phyloP scores from a whole-genome alignment of 2,797 vertebrate species.

The Anguilla megastoma region DNA sequence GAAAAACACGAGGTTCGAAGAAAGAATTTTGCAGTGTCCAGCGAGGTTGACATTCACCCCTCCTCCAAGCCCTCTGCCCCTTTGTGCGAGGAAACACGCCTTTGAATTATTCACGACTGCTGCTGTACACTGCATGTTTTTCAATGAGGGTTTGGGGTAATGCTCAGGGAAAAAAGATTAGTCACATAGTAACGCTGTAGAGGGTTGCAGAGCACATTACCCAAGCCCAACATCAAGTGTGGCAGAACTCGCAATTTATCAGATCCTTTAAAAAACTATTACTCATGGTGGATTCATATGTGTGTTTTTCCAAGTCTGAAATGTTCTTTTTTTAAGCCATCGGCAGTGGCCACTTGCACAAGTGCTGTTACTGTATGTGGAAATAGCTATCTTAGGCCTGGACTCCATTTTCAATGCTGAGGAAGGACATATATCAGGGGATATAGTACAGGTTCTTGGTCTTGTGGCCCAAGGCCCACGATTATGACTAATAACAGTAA shows the following conservation, averaged over 20 bases:
- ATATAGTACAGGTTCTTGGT: not conserved
- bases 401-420: not conserved
- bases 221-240: not conserved
- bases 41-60: constrained; percentile 41
- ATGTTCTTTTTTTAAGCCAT: not conserved
- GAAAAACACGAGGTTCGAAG: constrained; percentile 36
- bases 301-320: not conserved
- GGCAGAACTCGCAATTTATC: not conserved
- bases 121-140: constrained; percentile 18
- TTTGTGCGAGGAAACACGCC: constrained; percentile 43
- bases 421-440: not conserved
- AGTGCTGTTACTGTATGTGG: not conserved
- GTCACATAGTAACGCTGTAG: not conserved
- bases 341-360: not conserved
- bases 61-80: constrained; percentile 32
- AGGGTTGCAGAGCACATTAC: constrained; percentile 8
- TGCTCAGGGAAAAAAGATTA: constrained; percentile 10
- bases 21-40: constrained; percentile 33
- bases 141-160: constrained; percentile 9
- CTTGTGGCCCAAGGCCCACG: not conserved
- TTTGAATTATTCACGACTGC: constrained; percentile 49
- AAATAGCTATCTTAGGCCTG: not conserved
- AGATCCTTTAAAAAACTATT: not conserved
- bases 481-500: constrained; percentile 20
- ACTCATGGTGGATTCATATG: constrained; percentile 1